Conservation (phyloP, 2,888 invertebrate genomes). For the Drosophila gaucha region DNA sequence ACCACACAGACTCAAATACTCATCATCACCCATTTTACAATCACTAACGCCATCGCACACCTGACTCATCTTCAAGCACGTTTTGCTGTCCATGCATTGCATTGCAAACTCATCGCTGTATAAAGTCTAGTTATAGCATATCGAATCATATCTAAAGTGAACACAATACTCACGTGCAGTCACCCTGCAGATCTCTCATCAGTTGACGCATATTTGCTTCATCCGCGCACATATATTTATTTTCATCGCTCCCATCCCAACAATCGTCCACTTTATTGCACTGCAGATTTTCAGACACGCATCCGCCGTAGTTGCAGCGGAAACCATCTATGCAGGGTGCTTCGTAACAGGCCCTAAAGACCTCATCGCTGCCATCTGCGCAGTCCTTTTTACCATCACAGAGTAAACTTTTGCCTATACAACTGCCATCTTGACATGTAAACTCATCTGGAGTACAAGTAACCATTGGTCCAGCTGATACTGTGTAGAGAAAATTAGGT, state of each 20-base stretch:
- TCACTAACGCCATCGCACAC: conserved; percentile 67
- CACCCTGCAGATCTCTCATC: neutral
- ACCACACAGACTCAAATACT: conserved; percentile 63
- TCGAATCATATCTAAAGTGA: neutral
- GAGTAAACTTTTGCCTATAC: neutral
- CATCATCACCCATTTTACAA: conserved; percentile 70
- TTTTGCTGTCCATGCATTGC: conserved; percentile 1
- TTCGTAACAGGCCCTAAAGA: conserved; percentile 15
- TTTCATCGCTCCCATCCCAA: conserved; percentile 50
- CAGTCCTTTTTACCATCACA: conserved; percentile 40
- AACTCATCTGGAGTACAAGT: neutral
- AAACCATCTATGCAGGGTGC: conserved; percentile 14
- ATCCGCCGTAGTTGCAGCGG: conserved; percentile 51
- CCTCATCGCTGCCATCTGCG: conserved; percentile 36
- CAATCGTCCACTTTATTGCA: conserved; percentile 21
- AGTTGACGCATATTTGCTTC: accelerated
- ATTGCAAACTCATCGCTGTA: neutral
- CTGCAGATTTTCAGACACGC: neutral
- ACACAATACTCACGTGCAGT: conserved; percentile 27
- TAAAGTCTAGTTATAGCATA: neutral
- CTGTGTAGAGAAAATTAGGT: neutral
- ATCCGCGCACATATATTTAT: conserved; percentile 12
- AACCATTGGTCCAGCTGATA: neutral
- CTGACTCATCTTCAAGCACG: conserved; percentile 35
- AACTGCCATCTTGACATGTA: neutral